Evolutionary conservation across 2,888 invertebrate genomes (phyloP), one percentile per base, ranked within the genome.

Genomic region (Ectropis crepuscularia): DNA sequence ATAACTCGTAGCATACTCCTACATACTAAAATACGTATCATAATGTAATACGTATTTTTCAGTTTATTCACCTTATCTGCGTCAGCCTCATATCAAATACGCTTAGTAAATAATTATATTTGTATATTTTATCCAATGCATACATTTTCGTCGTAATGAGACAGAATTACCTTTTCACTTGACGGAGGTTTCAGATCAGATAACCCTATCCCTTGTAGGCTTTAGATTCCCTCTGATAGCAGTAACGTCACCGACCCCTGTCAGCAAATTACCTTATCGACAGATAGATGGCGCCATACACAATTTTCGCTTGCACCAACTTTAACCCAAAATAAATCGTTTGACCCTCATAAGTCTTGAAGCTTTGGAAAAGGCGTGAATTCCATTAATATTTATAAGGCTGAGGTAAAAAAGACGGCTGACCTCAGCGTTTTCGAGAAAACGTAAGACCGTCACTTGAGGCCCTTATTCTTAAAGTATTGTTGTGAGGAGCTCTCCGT

Each of bases 251-350:
- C 77, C 79, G 81, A 87, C 88, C 89, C 87, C 75, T 86, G 88
- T 90, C 89, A 88, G 83, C 82, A 83, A 86, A 86, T 82, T 82
- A 74, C 76, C 73, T 72, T 74, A 71, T 73, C 69, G 72, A 77
- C 78, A 79, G 80, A 86, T 82, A 86, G 80, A 83, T 83, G 83
- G 82, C 75, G 80, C 69, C 83, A 78, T 78, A 75, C 79, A 82
- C 77, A 84, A 79, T 87, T 86, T 84, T 79, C 74, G 69, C 48
- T 51, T 57, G 78, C 79, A 76, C 78, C 80, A 76, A 76, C 72
- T 77, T 65, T 68, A 74, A 81, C 82, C 85, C 75, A 69, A 77
- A 79, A 88, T 89, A 89, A 86, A 89, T 89, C 85, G 79, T 72
- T 63, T 59, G 71, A 79, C 57, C 87, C 79, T 75, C 77, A 80